Evolutionary conservation across 2,113 vertebrate genomes (phyloP).

Genomic region (Oryzias curvinotus): DNA sequence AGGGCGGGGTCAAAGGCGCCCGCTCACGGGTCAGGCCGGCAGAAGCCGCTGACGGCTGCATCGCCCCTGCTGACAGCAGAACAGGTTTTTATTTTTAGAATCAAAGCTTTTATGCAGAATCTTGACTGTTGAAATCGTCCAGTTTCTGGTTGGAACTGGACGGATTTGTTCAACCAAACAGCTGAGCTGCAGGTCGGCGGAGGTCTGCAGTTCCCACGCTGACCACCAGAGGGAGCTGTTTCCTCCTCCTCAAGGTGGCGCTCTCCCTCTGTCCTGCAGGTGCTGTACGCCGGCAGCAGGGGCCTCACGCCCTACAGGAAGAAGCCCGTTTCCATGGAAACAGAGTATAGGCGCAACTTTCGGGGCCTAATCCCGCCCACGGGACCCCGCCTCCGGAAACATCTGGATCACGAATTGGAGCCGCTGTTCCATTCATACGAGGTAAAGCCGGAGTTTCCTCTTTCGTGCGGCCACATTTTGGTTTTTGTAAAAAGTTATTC

Average conservation of each 20-base stretch:
- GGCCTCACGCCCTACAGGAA: constrained; percentile 34
- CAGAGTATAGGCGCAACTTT: constrained; percentile 58
- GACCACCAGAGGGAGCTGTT: too few species aligned
- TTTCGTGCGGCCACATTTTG: too few species aligned
- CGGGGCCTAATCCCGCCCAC: constrained; percentile 30
- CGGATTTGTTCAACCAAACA: too few species aligned
- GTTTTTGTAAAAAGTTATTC: too few species aligned
- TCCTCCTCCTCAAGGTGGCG: too few species aligned
- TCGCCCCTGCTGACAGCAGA: constrained; percentile 59
- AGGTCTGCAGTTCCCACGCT: too few species aligned
- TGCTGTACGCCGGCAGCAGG: constrained; percentile 35
- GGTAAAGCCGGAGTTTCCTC: constrained; percentile 10
- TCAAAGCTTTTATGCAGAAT: too few species aligned
- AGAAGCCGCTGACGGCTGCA: constrained; percentile 14
- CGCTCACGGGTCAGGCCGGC: constrained; percentile 39
- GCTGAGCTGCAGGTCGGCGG: too few species aligned
- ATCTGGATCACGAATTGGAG: constrained; percentile 40
- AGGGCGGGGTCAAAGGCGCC: constrained; percentile 22
- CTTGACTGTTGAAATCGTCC: too few species aligned
- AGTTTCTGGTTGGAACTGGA: too few species aligned
- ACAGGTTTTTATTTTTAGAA: constrained; percentile 29
- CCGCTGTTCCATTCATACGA: constrained; percentile 45
- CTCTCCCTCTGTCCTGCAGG: constrained; percentile 28
- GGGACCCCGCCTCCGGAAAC: constrained; percentile 28
- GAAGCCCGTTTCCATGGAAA: constrained; percentile 40